Percentiles rank a stretch among this genome's conserved stretches.
Conservation (phyloP, 37 sponge, comb jelly and placozoan genomes). For the Oscarella lobularis region DNA sequence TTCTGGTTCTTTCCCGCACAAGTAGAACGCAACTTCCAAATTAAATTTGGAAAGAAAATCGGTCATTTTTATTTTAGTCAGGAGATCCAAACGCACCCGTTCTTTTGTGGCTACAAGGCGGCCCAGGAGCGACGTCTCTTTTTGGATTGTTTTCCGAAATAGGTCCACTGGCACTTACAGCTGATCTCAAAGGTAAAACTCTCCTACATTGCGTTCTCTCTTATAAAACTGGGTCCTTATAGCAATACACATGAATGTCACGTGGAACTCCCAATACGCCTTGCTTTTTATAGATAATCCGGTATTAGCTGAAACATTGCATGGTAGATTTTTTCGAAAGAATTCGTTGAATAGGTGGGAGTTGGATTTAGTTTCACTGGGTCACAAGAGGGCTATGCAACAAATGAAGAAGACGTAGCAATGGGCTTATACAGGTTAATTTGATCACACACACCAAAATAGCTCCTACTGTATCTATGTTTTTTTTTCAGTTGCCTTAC, state of each 20-base stretch:
- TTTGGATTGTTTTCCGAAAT: constrained; percentile 79
- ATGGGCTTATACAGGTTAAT: constrained; percentile 49
- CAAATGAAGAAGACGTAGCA: constrained; percentile 64
- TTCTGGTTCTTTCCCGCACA: constrained; percentile 87
- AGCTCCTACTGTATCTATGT: constrained; percentile 3
- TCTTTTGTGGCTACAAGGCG: constrained; percentile 85
- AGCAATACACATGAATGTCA: constrained; percentile 21
- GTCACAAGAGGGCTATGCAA: constrained; percentile 31
- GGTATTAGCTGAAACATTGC: constrained; percentile 20
- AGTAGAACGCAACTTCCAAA: no score
- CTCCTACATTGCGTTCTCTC: not conserved
- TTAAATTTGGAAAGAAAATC: not conserved
- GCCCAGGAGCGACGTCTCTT: constrained; percentile 80
- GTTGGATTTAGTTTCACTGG: constrained; percentile 79
- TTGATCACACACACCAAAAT: not conserved
- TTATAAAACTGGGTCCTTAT: not conserved
- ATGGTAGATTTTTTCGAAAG: not conserved
- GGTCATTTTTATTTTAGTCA: constrained; percentile 12
- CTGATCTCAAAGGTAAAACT: constrained; percentile 7
- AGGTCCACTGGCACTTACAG: constrained; percentile 56
- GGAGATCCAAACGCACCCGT: constrained; percentile 40
- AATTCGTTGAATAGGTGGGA: constrained; percentile 40
- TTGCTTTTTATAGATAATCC: constrained; percentile 88
- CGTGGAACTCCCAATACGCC: constrained; percentile 59
- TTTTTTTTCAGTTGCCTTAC: constrained; percentile 28